Percentiles rank a stretch among this genome's conserved stretches.
Evolutionary conservation across 2,797 vertebrate genomes (phyloP).

Genomic region (Argentina silus): DNA sequence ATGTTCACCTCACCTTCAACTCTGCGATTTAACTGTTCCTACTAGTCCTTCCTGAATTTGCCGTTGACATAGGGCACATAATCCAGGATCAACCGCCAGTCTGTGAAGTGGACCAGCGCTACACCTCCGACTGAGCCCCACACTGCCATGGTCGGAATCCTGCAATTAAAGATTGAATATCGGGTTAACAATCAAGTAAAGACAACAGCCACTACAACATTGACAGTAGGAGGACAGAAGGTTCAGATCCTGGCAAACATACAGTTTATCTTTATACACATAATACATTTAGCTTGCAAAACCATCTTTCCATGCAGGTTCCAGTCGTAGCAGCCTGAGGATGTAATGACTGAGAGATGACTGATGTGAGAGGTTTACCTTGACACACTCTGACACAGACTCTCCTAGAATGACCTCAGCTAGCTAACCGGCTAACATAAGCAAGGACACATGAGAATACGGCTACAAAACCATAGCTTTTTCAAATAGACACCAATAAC

Average conservation of each 20-base stretch:
- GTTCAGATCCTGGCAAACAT: too few relatives aligned
- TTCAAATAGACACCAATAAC: not conserved
- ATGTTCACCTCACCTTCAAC: not conserved
- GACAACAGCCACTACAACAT: too few relatives aligned
- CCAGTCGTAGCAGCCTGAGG: too few relatives aligned
- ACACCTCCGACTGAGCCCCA: slow-evolving; percentile 83
- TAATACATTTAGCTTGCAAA: too few relatives aligned
- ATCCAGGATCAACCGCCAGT: slow-evolving; percentile 88
- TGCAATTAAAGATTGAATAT: slow-evolving; percentile 48
- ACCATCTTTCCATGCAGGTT: too few relatives aligned
- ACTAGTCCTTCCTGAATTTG: slow-evolving; percentile 84
- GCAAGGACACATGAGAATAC: slow-evolving; percentile 28
- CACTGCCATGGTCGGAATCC: slow-evolving; percentile 79
- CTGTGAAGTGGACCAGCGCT: slow-evolving; percentile 86
- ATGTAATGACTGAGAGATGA: too few relatives aligned
- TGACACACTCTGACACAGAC: too few relatives aligned
- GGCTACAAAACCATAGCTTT: not conserved
- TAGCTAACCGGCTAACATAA: slow-evolving; percentile 50
- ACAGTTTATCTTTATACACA: too few relatives aligned
- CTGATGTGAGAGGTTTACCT: too few relatives aligned
- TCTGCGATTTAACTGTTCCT: not conserved
- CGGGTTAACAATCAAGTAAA: not conserved
- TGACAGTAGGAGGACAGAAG: too few relatives aligned
- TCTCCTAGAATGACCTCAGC: slow-evolving; percentile 55
- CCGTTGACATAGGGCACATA: slow-evolving; percentile 91